phyloP scores from a whole-genome alignment of 2,888 invertebrate genomes.

The Cheilosia urbana region DNA sequence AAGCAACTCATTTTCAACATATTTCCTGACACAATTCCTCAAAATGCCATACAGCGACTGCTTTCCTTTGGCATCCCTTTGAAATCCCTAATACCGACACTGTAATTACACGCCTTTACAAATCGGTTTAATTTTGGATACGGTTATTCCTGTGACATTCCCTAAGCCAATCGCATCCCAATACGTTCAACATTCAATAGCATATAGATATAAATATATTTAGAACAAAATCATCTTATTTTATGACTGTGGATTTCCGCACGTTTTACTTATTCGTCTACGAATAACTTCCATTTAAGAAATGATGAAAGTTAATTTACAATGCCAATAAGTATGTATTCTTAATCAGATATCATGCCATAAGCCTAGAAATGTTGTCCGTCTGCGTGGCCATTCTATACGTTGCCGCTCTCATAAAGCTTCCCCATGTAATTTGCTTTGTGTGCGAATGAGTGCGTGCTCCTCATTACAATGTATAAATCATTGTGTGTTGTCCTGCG shows the following conservation, averaged over 20 bases:
- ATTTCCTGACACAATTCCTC: too few relatives aligned
- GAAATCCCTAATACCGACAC: too few relatives aligned
- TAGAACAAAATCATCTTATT: constrained; percentile 23
- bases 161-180: not conserved
- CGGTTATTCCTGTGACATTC: not conserved
- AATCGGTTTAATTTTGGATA: too few relatives aligned
- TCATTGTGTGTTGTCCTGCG: constrained; percentile 69
- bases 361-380: constrained; percentile 50
- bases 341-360: constrained; percentile 58
- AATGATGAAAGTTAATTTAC: constrained; percentile 57
- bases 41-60: too few relatives aligned
- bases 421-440: constrained; percentile 34
- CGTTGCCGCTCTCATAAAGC: constrained; percentile 57
- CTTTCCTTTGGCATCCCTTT: too few relatives aligned
- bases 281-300: constrained; percentile 37
- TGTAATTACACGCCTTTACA: too few relatives aligned
- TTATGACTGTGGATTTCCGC: constrained; percentile 26
- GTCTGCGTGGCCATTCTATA: constrained; percentile 12
- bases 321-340: constrained; percentile 62
- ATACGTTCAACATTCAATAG: not conserved
- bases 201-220: too few relatives aligned
- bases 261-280: constrained; percentile 33
- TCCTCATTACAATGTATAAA: constrained; percentile 65
- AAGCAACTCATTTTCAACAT: too few relatives aligned
- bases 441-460: constrained; percentile 61